phyloP scores from a whole-genome alignment of 2,888 invertebrate species.

The Parnassius orleans region DNA sequence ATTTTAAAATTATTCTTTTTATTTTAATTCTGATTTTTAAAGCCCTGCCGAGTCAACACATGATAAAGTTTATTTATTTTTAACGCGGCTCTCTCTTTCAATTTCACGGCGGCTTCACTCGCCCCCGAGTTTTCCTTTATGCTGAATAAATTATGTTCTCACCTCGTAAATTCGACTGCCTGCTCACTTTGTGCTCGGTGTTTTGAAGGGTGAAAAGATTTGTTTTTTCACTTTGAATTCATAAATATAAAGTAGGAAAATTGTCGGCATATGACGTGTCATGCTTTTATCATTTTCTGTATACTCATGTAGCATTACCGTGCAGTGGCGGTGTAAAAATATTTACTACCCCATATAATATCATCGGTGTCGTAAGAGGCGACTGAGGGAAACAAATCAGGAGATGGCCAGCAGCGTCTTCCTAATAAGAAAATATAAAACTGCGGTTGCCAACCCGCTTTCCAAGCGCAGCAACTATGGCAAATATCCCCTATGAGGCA shows the following conservation, averaged over 20 bases:
- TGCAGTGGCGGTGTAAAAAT: no score
- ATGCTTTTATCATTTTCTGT: no score
- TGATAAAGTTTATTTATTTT: slow-evolving; percentile 44
- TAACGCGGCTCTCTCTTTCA: slow-evolving; percentile 60
- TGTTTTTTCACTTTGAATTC: slow-evolving; percentile 45
- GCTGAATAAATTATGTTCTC: slow-evolving; percentile 73
- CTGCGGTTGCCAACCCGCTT: no score
- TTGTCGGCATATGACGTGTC: background rate
- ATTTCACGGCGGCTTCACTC: slow-evolving; percentile 64
- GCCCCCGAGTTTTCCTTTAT: slow-evolving; percentile 54
- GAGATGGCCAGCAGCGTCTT: no score
- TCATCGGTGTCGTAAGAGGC: no score
- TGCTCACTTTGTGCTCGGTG: slow-evolving; percentile 57
- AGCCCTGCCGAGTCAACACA: slow-evolving; percentile 10
- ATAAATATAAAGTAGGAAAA: slow-evolving; percentile 23
- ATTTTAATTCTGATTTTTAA: slow-evolving; percentile 4
- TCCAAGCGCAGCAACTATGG: no score
- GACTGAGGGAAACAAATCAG: no score
- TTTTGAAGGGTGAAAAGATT: slow-evolving; percentile 46
- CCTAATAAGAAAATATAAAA: no score
- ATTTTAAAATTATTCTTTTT: background rate
- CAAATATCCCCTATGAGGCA: no score
- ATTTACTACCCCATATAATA: no score
- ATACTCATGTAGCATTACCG: no score
- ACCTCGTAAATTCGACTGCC: slow-evolving; percentile 56